Evolutionary conservation across 1,140 invertebrate genomes (phyloP), one percentile per base, ranked within the genome.

Genomic region (Drosophila kurseongensis): DNA sequence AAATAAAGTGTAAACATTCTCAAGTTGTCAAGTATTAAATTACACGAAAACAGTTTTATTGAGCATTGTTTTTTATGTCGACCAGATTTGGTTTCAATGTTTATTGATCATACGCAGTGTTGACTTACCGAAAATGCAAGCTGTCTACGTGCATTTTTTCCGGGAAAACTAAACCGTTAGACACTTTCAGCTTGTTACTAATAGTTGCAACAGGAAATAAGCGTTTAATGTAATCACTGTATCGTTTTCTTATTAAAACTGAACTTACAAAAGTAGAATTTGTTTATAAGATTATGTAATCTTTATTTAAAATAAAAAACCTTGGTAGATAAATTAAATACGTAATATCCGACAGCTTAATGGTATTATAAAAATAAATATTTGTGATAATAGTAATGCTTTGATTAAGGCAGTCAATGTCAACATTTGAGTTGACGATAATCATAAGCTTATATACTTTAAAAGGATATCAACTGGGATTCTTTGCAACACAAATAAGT

Each of bases 81-180:
- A 4, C 2, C 2, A 29, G 29, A n/a, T 52, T 44, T 18, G 0
- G 14, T 38, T 36, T 65, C 13, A 51, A n/a, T 36, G 5, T 18
- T 65, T 63, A 16, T 65, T 18, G 1, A 18, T 51, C 10, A 23
- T 35, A 40, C 16, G 44, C 55, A 18, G 12, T 5, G 61, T 50
- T 41, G 7, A 7, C 55, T 14, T 16, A 6, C 5, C n/a, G 1
- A 41, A 32, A 38, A 32, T 48, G 12, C 14, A 42, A 29, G 5
- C n/a, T 16, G 38, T 32, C 40, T 32, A 14, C 12, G 38, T 27
- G 9, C 3, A 36, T 13, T 36, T 47, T 63, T 44, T 36, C 12
- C 5, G 12, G 14, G 18, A 18, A 44, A 44, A n/a, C n/a, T 36
- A 5, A 6, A 6, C 10, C 16, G 27, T 4, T 23, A 6, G 29